A percentile compares a stretch with the other conserved stretches of the same genome.
phyloP scores from a whole-genome alignment of 2,113 vertebrate species.

The Alouatta palliata region DNA sequence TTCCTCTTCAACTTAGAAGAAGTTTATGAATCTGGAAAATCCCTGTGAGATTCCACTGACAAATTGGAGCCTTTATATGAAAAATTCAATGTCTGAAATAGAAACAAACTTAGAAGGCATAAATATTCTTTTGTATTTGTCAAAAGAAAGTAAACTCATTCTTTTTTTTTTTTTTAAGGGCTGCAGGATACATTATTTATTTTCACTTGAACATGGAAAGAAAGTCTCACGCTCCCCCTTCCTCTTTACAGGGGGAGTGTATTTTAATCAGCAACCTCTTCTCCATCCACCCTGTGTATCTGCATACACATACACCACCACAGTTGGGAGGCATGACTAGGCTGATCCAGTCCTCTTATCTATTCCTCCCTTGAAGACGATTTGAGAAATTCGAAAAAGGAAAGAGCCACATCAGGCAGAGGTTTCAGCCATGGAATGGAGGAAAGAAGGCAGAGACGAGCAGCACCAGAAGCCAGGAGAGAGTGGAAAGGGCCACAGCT shows the following conservation, averaged over 20 bases:
- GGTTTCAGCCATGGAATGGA: constrained; percentile 40
- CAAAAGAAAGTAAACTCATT: constrained; percentile 23
- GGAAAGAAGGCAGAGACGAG: constrained; percentile 50
- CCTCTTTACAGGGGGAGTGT: constrained; percentile 49
- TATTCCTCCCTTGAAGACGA: not conserved
- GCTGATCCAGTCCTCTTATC: not conserved
- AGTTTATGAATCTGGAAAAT: constrained; percentile 24
- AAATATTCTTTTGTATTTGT: constrained; percentile 8
- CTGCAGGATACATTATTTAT: constrained; percentile 59
- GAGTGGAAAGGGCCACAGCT: constrained; percentile 72
- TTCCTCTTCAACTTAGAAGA: not conserved
- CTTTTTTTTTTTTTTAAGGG: no score
- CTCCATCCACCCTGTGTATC: not conserved
- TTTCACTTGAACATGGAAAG: constrained; percentile 64
- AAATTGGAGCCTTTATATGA: not conserved
- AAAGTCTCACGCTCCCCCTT: constrained; percentile 45
- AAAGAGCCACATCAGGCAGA: constrained; percentile 35
- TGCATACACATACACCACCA: not conserved
- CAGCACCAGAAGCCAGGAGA: constrained; percentile 75
- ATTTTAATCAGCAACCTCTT: not conserved
- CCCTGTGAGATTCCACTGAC: not conserved
- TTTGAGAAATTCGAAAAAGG: not conserved
- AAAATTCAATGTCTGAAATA: not conserved
- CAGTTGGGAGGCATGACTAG: not conserved
- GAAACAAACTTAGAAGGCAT: not conserved